A percentile compares a stretch with the other conserved stretches of the same genome.
phyloP scores from a whole-genome alignment of 1,140 invertebrate genomes.

The Ostrea edulis region DNA sequence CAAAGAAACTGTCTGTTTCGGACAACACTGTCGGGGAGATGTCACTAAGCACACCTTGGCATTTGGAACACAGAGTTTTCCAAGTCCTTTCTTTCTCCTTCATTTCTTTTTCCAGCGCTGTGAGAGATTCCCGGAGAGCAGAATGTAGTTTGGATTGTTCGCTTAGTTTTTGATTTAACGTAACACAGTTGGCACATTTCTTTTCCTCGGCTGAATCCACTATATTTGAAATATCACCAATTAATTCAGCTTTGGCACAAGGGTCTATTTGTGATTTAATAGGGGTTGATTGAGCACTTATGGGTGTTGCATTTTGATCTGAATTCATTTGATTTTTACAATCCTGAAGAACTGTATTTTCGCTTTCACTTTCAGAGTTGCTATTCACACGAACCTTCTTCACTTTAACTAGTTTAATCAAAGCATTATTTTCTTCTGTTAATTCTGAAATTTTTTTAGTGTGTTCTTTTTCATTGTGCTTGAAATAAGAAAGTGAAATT shows the following conservation, averaged over 20 bases:
- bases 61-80: constrained; percentile 16
- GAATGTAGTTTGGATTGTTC: background rate
- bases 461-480: constrained; percentile 55
- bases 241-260: constrained; percentile 21
- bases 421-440: constrained; percentile 46
- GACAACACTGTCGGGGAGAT: background rate
- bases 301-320: constrained; percentile 10
- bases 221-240: constrained; percentile 37
- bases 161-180: constrained; percentile 23
- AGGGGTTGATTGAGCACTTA: constrained; percentile 27
- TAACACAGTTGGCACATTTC: constrained; percentile 10
- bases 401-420: constrained; percentile 54
- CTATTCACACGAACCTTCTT: background rate
- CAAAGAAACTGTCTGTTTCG: constrained; percentile 25
- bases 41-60: background rate
- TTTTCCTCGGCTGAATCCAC: background rate
- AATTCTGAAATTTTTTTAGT: constrained; percentile 9
- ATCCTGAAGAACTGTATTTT: background rate
- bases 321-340: background rate
- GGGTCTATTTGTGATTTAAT: background rate
- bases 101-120: background rate
- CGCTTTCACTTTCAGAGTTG: constrained; percentile 8
- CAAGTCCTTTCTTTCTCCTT: background rate
- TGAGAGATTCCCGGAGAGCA: background rate
- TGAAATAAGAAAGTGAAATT: background rate